Evolutionary conservation across 2,113 vertebrate species (phyloP), one percentile per base, ranked within the genome.

Genomic region (Rhipidura dahli): DNA sequence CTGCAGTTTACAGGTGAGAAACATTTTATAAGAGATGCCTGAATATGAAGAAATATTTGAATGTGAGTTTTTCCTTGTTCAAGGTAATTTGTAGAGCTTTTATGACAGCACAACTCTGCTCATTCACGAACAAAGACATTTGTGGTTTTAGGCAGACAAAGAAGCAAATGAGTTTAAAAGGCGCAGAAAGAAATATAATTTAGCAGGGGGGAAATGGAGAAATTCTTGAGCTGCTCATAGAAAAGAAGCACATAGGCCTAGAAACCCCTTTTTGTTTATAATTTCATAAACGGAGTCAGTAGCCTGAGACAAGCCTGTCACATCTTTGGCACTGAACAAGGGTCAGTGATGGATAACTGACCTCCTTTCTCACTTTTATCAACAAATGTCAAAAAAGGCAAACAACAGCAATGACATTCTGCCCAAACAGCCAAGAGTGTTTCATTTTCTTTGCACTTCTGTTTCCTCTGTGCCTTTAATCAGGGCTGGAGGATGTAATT

Each of bases 401-500:
- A 97, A 92, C 84, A 93, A 97, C 97, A 97, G 98, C 97, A 98
- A 98, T 98, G 98, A 98, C 98, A 98, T 98, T 97, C 98, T 96
- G 97, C 98, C 98, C 98, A 97, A 98, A 97, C 97, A 93, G 98
- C 98, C 98, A 96, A 96, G 96, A 96, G 97, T 97, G 98, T 98
- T 98, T 98, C 98, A 98, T 98, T 98, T 98, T 96, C 96, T 98
- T 97, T 98, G 93, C 98, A 95, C 97, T 96, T 98, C 97, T 98
- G 98, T 98, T 96, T 97, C 97, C 97, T 97, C 97, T 95, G 96
- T 95, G 98, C 98, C 98, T 99, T 98, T 98, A 98, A 98, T 99
- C 98, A 98, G 98, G 98, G 98, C 98, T 81, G 86, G 98, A 95
- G 96, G 98, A 98, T 98, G 98, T 98, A 98, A 98, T 98, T 98